Evolutionary conservation across 2,113 vertebrate species (phyloP).

Genomic region (Jacana jacana): DNA sequence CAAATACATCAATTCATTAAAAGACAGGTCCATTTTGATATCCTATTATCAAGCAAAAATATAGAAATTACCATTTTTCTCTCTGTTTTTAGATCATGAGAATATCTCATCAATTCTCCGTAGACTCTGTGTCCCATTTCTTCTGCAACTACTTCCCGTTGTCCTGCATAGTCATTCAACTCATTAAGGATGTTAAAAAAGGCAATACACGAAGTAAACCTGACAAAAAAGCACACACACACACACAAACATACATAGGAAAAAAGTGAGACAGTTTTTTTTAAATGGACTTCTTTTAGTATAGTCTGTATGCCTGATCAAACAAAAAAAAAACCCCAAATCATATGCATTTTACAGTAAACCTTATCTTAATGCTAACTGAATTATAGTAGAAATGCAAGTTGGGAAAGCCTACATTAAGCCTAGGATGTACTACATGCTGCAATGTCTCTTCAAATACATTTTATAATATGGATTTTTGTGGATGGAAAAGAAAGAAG

Average conservation of each 20-base stretch:
- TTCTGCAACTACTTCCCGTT: slow-evolving; percentile 97
- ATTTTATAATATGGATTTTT: slow-evolving; percentile 52
- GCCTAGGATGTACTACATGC: not conserved
- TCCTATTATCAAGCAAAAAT: not conserved
- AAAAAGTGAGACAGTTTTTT: slow-evolving; percentile 5
- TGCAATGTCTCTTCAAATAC: slow-evolving; percentile 50
- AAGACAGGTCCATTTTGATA: not conserved
- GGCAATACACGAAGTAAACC: slow-evolving; percentile 93
- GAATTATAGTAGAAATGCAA: slow-evolving; percentile 22
- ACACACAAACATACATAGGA: not conserved
- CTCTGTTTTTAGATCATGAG: slow-evolving; percentile 93
- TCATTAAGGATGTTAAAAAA: slow-evolving; percentile 96
- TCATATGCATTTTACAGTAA: not conserved
- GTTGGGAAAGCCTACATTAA: slow-evolving; percentile 39
- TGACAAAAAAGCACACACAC: slow-evolving; percentile 66
- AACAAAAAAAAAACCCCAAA: not conserved
- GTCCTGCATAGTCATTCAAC: slow-evolving; percentile 95
- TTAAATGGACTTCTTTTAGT: not conserved
- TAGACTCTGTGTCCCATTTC: slow-evolving; percentile 96
- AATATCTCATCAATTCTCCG: slow-evolving; percentile 94
- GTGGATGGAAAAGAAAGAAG: slow-evolving; percentile 71
- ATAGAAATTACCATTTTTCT: slow-evolving; percentile 89
- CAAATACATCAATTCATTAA: not conserved
- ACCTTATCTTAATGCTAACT: slow-evolving; percentile 19
- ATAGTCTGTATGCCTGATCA: not conserved